Evolutionary conservation across 2,113 vertebrate species (phyloP).

Genomic region (Myotis yumanensis): DNA sequence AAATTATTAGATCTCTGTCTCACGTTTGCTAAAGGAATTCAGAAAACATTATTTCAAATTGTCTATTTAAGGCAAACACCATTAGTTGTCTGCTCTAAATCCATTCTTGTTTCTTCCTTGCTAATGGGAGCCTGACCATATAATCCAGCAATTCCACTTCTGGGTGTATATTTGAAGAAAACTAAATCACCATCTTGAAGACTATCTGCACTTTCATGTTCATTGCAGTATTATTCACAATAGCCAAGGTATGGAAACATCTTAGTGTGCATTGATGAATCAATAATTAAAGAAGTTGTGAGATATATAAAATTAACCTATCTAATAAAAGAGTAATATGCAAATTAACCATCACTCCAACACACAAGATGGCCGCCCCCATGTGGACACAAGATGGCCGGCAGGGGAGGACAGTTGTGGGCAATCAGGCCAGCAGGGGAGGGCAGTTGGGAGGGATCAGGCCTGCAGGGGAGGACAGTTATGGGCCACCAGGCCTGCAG

Average conservation of each 20-base stretch:
- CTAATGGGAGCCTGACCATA: neutral
- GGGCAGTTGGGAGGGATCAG: too few relatives aligned
- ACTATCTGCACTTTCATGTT: neutral
- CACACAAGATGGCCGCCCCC: too few relatives aligned
- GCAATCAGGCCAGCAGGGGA: too few relatives aligned
- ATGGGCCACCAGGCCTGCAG: too few relatives aligned
- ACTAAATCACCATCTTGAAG: neutral
- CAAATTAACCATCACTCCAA: too few relatives aligned
- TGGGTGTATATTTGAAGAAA: neutral
- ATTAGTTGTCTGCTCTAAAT: neutral
- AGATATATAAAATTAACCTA: too few relatives aligned
- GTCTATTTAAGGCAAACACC: neutral
- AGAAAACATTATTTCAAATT: neutral
- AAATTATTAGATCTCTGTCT: neutral
- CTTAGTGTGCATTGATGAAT: neutral
- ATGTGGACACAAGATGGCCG: too few relatives aligned
- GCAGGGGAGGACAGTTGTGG: too few relatives aligned
- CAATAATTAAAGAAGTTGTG: neutral
- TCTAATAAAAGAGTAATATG: too few relatives aligned
- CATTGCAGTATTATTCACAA: neutral
- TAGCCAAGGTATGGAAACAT: neutral
- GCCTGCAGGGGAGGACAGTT: too few relatives aligned
- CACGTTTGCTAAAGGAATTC: neutral
- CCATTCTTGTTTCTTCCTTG: neutral
- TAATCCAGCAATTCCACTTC: neutral